Conservation (phyloP, 2,113 vertebrate species). For the Silurus asotus region DNA sequence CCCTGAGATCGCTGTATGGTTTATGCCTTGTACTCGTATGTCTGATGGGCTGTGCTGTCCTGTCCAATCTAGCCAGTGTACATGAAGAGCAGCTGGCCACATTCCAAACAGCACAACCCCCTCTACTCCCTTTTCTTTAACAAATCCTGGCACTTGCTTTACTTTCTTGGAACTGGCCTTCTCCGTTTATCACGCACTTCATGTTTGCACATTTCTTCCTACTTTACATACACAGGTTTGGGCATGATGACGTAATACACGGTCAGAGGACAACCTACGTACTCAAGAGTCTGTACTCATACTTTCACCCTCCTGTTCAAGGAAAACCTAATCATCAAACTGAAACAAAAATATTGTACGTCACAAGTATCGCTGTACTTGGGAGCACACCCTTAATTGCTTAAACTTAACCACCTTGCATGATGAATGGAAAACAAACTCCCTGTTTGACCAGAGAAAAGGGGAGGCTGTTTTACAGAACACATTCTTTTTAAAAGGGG, state of each 20-base stretch:
- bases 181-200: not conserved
- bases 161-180: not conserved
- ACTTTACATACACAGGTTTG: not conserved
- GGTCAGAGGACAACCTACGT: not conserved
- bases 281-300: constrained; percentile 1
- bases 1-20: constrained; percentile 8
- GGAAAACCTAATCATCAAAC: constrained; percentile 31
- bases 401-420: constrained; percentile 1
- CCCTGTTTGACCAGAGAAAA: constrained; percentile 34
- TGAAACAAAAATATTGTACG: constrained; percentile 29
- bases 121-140: constrained; percentile 36
- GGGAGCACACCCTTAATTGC: not conserved
- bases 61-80: constrained; percentile 65
- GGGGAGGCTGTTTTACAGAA: constrained; percentile 1
- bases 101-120: constrained; percentile 64
- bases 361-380: constrained; percentile 37
- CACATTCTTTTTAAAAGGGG: constrained; percentile 1
- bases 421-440: constrained; percentile 51
- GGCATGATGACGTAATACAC: constrained; percentile 32
- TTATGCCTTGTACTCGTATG: constrained; percentile 48
- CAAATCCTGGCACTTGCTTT: not conserved
- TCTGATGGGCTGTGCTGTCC: constrained; percentile 64
- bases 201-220: not conserved
- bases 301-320: not conserved
- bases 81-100: constrained; percentile 69